Evolutionary conservation across 2,113 vertebrate species (phyloP).

Genomic region (Patagioenas fasciata): DNA sequence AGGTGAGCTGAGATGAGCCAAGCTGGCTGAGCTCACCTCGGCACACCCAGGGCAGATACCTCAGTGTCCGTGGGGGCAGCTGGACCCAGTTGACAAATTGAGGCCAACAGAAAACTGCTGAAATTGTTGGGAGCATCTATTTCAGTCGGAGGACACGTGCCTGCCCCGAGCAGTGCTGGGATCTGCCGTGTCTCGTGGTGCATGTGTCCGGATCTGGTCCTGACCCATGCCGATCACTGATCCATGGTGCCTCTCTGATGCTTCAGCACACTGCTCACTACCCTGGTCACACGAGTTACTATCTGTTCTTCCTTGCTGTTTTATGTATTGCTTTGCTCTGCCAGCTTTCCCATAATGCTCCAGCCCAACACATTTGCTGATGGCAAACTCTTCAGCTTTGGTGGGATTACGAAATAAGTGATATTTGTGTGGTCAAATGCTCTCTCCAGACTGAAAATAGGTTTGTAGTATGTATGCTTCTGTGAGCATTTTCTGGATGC

Average conservation of each 20-base stretch:
- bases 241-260: background rate
- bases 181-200: background rate
- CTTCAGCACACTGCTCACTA: background rate
- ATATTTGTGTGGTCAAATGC: background rate
- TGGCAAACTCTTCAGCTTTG: background rate
- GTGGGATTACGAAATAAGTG: background rate
- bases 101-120: background rate
- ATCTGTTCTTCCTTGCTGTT: background rate
- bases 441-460: background rate
- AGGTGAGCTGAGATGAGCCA: background rate
- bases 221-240: background rate
- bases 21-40: background rate
- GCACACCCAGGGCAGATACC: background rate
- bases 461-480: background rate
- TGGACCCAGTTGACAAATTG: background rate
- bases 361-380: background rate
- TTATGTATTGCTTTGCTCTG: background rate
- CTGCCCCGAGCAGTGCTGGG: background rate
- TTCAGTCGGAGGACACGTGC: background rate
- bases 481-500: background rate
- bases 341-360: background rate
- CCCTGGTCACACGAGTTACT: background rate
- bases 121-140: background rate
- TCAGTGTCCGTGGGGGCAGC: background rate
- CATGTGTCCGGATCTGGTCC: background rate